Conservation (phyloP, 2,113 vertebrate species). For the Panthera leo region DNA sequence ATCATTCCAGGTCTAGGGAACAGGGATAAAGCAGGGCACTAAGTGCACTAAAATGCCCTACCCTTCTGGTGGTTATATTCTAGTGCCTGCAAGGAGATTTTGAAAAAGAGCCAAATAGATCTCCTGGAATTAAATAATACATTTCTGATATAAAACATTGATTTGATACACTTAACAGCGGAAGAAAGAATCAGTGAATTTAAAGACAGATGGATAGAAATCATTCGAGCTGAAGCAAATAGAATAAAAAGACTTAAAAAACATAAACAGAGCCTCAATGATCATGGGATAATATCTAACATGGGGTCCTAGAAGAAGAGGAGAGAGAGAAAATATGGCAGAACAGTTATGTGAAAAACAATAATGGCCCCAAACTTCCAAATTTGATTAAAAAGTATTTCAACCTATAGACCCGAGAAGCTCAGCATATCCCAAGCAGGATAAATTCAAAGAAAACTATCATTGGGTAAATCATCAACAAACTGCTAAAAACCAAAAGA, state of each 20-base stretch:
- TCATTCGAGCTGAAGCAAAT: background rate
- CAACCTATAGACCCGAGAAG: background rate
- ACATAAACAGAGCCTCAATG: background rate
- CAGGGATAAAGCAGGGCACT: background rate
- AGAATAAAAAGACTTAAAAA: background rate
- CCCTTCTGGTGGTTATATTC: background rate
- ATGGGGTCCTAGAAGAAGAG: background rate
- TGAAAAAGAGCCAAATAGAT: background rate
- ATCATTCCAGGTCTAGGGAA: background rate
- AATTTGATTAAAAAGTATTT: background rate
- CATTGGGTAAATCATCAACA: background rate
- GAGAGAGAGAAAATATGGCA: background rate
- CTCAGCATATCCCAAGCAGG: background rate
- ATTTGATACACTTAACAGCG: background rate
- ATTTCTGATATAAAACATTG: background rate
- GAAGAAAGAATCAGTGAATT: background rate
- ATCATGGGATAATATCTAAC: background rate
- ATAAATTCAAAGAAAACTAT: background rate
- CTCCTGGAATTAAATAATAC: background rate
- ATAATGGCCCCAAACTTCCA: background rate
- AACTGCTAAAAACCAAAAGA: background rate
- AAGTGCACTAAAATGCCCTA: background rate
- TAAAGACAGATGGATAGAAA: background rate
- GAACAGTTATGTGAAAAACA: background rate
- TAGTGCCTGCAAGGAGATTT: background rate